Conservation (phyloP, 2,797 vertebrate species). For the Botia almorhae region DNA sequence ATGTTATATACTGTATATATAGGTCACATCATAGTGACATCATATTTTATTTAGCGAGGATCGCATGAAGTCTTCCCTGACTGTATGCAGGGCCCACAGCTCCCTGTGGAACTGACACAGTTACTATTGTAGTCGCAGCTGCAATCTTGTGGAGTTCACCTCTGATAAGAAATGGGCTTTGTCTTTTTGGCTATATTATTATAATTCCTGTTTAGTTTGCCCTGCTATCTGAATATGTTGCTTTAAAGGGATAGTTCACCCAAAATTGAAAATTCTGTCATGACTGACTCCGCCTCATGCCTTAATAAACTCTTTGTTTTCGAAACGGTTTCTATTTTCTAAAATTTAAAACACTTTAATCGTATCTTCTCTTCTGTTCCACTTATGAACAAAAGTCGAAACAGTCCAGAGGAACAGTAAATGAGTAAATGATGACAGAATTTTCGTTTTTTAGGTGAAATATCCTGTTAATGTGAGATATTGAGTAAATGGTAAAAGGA, state of each 20-base stretch:
- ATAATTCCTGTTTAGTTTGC: conserved; percentile 4
- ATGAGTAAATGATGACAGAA: too few species aligned
- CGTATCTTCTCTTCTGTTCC: too few species aligned
- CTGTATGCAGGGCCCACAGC: conserved; percentile 38
- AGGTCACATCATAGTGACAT: conserved; percentile 13
- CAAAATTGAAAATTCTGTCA: neutral
- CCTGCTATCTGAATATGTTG: neutral
- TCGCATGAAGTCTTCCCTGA: conserved; percentile 41
- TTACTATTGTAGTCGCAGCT: conserved; percentile 56
- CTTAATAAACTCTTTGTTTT: too few species aligned
- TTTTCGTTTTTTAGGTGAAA: too few species aligned
- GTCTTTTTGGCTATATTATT: conserved; percentile 18
- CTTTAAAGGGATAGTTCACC: neutral
- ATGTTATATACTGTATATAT: neutral
- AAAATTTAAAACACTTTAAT: too few species aligned
- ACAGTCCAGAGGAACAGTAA: too few species aligned
- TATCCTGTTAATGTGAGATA: too few species aligned
- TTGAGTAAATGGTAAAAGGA: neutral
- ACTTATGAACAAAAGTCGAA: too few species aligned
- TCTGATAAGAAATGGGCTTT: conserved; percentile 18
- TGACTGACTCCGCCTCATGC: neutral
- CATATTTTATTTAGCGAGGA: conserved; percentile 35
- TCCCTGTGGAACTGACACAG: conserved; percentile 59
- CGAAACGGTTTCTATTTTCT: too few species aligned
- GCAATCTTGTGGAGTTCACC: conserved; percentile 46